Evolutionary conservation across 2,113 vertebrate species (phyloP), one percentile per base, ranked within the genome.

Genomic region (Australoheros scitulus): DNA sequence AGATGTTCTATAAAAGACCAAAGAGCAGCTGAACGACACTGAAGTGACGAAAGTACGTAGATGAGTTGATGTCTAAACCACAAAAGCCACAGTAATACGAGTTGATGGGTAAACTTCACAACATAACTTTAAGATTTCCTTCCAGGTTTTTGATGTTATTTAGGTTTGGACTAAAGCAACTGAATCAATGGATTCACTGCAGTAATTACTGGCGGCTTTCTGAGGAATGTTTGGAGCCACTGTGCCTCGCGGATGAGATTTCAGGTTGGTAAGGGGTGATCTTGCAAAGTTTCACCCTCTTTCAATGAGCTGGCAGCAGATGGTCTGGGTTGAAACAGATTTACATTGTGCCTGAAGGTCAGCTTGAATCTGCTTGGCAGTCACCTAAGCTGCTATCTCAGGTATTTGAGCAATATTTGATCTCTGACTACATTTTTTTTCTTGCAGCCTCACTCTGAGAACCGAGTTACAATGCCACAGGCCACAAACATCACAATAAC

Each of bases 331-430:
- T 74, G 52, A 61, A 80, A 70, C n/a, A 34, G 32, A 80, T 50
- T 64, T 70, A 61, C 61, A 13, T 61, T 61, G 63, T 5, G 65
- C 59, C 41, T 59, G 60, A 85, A 83, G 61, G 80, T 77, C 77
- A 81, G 68, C 57, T 64, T 36, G 57, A 68, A 70, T 24, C 75
- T 72, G 57, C 52, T 84, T 72, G 59, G 56, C 36, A 80, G 65
- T 58, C 81, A 72, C 68, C 60, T 57, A 17, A 61, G 70, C 79
- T 29, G 20, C 26, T 65, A 79, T 88, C 63, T 59, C 57, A 79
- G 63, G 55, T 82, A 77, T 91, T 63, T 87, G 76, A 76, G 59
- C 59, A 83, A 81, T 77, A 74, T 81, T 80, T 85, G 77, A 87
- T 85, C 17, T 24, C 26, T 36, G 64, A 72, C 57, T 13, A 63